Base-by-base conservation (phyloP, 2,113 vertebrate species). In the Labrus mixtus region DNA sequence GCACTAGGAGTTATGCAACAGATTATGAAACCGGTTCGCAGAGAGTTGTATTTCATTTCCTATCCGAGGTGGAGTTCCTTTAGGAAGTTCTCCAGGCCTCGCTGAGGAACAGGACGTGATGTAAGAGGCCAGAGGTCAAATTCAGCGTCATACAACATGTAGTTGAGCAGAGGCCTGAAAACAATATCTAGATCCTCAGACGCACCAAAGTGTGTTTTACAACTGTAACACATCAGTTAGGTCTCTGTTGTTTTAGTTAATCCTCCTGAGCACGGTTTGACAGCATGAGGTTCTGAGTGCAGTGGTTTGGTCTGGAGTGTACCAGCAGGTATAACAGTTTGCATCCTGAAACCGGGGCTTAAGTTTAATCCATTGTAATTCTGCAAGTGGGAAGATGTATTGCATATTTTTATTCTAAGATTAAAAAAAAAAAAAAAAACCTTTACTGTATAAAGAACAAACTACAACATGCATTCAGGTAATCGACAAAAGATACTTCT, bases 191-290 rank as follows among this genome's bases (percentile, higher is more conserved):
- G 45, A 46, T 46, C 8, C 36, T 37, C 36, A 37, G 4, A 37
- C 8, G 4, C 36, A 37, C 36, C 8, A 8, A 17, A 17, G 46
- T 48, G 46, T 46, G 2, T 19, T 64, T 39, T 16, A 41, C 22
- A 78, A 55, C 58, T 46, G 12, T 63, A 59, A 58, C 29, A 23
- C 19, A 13, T 73, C 8, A 50, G 45, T 73, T 69, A 1, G 68
- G 36, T 20, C 12, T 69, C 62, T 60, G 19, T 55, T 0, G 1
- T 29, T 43, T 53, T 36, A 19, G 25, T 11, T 22, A 25, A 10
- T 41, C n/a, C 25, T 59, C 64, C 66, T 54, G 56, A 33, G 86
- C 82, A 86, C 82, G 86, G 11, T 60, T 73, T 85, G 67, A 58
- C 46, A 46, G 84, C 76, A 85, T 85, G 85, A 64, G 23, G 23